Evolutionary conservation across 2,797 vertebrate species (phyloP).

Genomic region (Siniperca undulata): DNA sequence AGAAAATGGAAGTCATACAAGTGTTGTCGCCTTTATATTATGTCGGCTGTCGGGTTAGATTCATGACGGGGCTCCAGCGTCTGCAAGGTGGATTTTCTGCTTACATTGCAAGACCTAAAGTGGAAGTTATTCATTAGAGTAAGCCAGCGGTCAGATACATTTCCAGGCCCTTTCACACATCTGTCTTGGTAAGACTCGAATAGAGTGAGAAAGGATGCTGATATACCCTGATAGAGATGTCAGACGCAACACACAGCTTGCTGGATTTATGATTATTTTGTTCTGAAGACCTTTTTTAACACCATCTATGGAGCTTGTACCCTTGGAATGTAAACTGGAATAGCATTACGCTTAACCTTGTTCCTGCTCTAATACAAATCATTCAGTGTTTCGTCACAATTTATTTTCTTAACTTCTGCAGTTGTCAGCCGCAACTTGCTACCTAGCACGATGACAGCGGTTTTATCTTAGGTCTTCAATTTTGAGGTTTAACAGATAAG

Average conservation of each 20-base stretch:
- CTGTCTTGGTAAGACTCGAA: slow-evolving; percentile 98
- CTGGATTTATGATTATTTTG: slow-evolving; percentile 99
- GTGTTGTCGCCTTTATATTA: slow-evolving; percentile 99
- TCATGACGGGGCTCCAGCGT: slow-evolving; percentile 95
- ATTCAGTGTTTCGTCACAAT: slow-evolving; percentile 73
- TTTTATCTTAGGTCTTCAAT: slow-evolving; percentile 31
- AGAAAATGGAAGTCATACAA: slow-evolving; percentile 99
- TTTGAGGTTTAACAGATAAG: slow-evolving; percentile 40
- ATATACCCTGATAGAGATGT: slow-evolving; percentile 99
- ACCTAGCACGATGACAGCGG: neutral
- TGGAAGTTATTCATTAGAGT: slow-evolving; percentile 99
- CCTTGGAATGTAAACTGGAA: slow-evolving; percentile 91
- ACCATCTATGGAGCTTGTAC: slow-evolving; percentile 90
- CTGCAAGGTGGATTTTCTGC: slow-evolving; percentile 98
- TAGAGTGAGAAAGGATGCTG: slow-evolving; percentile 98
- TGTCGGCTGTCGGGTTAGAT: slow-evolving; percentile 99
- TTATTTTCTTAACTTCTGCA: slow-evolving; percentile 70
- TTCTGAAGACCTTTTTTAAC: slow-evolving; percentile 98
- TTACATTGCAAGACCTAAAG: slow-evolving; percentile 99
- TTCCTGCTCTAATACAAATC: slow-evolving; percentile 69
- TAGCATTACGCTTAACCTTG: slow-evolving; percentile 78
- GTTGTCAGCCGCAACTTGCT: slow-evolving; percentile 46
- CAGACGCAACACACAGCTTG: slow-evolving; percentile 97
- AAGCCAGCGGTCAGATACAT: slow-evolving; percentile 99
- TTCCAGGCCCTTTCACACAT: slow-evolving; percentile 99